These are phyloP conservation scores for Orchesella flavescens DNA, from an alignment of 2,888 invertebrate species.

Conservation along the genomic window DNA sequence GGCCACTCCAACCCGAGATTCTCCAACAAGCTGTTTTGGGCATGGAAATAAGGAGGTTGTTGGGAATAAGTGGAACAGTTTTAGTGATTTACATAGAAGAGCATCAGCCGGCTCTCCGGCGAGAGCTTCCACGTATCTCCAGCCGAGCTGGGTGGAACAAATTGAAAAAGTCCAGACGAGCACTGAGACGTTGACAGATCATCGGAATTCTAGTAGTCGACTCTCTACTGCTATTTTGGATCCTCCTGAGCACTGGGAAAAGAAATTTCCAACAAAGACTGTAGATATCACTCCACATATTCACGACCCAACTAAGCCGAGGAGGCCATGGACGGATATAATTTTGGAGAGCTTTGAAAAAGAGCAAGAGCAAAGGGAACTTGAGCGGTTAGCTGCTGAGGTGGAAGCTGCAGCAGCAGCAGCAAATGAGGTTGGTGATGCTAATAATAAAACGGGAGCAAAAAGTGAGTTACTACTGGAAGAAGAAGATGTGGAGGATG, in stretches of 20 bases:
- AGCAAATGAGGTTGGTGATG: slow-evolving; percentile 30
- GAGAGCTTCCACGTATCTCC: slow-evolving; percentile 58
- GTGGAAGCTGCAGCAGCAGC: slow-evolving; percentile 35
- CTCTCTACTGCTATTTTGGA: slow-evolving; percentile 57
- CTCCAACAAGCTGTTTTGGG: slow-evolving; percentile 31
- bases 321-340: slow-evolving; percentile 72
- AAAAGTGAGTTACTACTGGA: slow-evolving; percentile 33
- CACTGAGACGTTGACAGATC: slow-evolving; percentile 66
- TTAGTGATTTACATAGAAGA: slow-evolving; percentile 65
- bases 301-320: slow-evolving; percentile 64
- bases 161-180: slow-evolving; percentile 70
- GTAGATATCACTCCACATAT: slow-evolving; percentile 62
- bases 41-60: too few relatives aligned
- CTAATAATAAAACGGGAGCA: slow-evolving; percentile 59
- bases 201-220: slow-evolving; percentile 59
- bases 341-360: slow-evolving; percentile 71
- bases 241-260: slow-evolving; percentile 62
- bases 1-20: slow-evolving; percentile 4
- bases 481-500: slow-evolving; percentile 60
- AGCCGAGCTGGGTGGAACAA: slow-evolving; percentile 72
- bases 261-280: slow-evolving; percentile 63
- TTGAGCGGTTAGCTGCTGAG: slow-evolving; percentile 52
- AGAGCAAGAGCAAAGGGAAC: slow-evolving; percentile 64
- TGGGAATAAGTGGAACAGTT: slow-evolving; percentile 71
- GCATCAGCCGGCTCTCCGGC: slow-evolving; percentile 41